Percentiles rank a stretch among this genome's conserved stretches.
Evolutionary conservation across 2,113 vertebrate species (phyloP).

Genomic region (Megaleporinus macrocephalus): DNA sequence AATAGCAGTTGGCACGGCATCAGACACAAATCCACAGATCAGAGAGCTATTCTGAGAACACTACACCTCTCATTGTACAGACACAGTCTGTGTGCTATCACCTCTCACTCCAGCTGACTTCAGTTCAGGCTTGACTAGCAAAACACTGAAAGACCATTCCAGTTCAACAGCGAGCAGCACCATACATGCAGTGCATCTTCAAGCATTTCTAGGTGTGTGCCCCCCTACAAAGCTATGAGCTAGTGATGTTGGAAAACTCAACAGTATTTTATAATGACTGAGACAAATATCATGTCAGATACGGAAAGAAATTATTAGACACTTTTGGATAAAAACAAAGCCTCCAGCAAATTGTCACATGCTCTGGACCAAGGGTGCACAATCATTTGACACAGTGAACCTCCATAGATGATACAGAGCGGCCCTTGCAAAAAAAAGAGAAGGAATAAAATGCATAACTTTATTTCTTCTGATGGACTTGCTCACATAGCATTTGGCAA

Average conservation of each 20-base stretch:
- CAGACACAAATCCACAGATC: conserved; percentile 31
- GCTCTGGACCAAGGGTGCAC: not conserved
- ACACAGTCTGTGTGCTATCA: conserved; percentile 27
- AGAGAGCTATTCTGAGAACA: conserved; percentile 36
- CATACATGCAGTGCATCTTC: not conserved
- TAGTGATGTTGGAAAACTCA: too few species aligned
- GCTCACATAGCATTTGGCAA: too few species aligned
- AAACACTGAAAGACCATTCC: not conserved
- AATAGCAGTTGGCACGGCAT: conserved; percentile 31
- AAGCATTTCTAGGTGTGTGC: not conserved
- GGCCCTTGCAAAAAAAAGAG: not conserved
- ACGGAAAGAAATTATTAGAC: not conserved
- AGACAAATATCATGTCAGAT: not conserved
- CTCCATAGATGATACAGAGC: not conserved
- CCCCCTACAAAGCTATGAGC: not conserved
- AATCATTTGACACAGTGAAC: not conserved
- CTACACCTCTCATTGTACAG: conserved; percentile 18
- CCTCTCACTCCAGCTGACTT: conserved; percentile 21
- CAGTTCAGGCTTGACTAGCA: not conserved
- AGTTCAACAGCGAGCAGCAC: not conserved
- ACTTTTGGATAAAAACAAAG: not conserved
- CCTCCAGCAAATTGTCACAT: not conserved
- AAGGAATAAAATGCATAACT: not conserved
- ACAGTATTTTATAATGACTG: not conserved
- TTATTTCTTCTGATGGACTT: too few species aligned